A percentile compares a stretch with the other conserved stretches of the same genome.
Evolutionary conservation across 2,797 vertebrate species (phyloP).

Genomic region (Mus caroli): DNA sequence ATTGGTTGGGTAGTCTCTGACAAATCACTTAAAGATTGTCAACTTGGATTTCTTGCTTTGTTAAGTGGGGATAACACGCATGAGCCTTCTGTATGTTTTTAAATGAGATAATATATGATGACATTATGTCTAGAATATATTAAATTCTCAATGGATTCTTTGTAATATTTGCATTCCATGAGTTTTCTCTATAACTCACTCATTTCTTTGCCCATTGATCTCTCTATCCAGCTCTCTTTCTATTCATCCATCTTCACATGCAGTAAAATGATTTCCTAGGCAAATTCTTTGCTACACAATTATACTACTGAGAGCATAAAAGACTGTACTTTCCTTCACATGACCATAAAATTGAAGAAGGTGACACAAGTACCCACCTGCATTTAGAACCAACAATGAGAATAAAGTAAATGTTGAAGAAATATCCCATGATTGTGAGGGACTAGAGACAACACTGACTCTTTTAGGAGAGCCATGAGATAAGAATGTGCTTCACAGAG

Average conservation of each 20-base stretch:
- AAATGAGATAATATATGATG: not conserved
- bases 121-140: not conserved
- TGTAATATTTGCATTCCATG: not conserved
- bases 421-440: too few species aligned
- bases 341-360: not conserved
- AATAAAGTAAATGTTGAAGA: not conserved
- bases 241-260: not conserved
- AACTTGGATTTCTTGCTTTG: slow-evolving; percentile 15
- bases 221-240: not conserved
- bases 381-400: not conserved
- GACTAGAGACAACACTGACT: not conserved
- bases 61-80: not conserved
- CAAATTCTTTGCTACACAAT: not conserved
- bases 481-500: not conserved
- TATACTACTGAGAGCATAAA: not conserved
- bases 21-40: not conserved
- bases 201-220: not conserved
- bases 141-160: not conserved
- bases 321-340: not conserved
- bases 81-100: not conserved
- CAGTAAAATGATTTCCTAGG: fast-evolving
- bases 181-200: not conserved
- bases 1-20: not conserved
- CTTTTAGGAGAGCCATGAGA: fast-evolving
- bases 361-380: not conserved